phyloP scores from a whole-genome alignment of 2,113 vertebrate species.

The Pelusios castaneus region DNA sequence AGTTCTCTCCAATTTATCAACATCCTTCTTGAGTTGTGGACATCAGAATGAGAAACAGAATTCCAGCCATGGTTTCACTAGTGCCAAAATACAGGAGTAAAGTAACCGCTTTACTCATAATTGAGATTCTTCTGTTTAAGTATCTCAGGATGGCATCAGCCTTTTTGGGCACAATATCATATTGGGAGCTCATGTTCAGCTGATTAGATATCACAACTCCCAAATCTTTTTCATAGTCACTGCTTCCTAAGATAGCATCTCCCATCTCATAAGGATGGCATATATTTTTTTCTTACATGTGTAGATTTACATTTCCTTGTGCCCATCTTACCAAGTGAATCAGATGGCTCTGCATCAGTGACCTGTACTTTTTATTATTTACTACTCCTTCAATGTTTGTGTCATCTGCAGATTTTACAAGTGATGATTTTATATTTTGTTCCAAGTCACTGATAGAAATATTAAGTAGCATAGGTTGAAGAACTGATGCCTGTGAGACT shows the following conservation, averaged over 20 bases:
- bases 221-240: no score
- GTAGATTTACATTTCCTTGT: no score
- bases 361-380: not conserved
- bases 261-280: no score
- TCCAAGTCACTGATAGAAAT: not conserved
- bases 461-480: not conserved
- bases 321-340: no score
- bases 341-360: not conserved
- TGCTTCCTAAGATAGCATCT: no score
- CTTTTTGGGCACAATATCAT: not conserved
- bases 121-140: not conserved
- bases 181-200: no score
- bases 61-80: not conserved
- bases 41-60: not conserved
- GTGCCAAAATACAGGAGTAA: not conserved
- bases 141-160: not conserved
- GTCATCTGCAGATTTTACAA: not conserved
- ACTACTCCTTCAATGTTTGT: not conserved
- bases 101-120: not conserved
- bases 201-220: no score
- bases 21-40: not conserved
- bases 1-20: not conserved
- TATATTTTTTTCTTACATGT: no score
- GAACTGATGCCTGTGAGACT: not conserved
- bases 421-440: not conserved